phyloP scores from a whole-genome alignment of 2,888 invertebrate species.

The Brassicogethes aeneus region DNA sequence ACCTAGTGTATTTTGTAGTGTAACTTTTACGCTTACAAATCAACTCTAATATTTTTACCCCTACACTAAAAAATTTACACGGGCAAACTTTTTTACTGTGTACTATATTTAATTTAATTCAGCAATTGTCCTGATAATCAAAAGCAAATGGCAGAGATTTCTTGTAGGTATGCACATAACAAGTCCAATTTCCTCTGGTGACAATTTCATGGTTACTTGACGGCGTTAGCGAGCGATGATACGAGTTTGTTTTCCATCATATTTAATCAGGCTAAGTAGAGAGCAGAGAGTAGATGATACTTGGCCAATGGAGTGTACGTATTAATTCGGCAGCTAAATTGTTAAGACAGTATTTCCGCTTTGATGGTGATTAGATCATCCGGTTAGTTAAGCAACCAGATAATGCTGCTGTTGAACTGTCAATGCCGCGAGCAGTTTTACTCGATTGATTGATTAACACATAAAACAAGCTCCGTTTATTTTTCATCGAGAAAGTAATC shows the following conservation, averaged over 20 bases:
- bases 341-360: conserved; percentile 42
- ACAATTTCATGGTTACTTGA: not conserved
- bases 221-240: not conserved
- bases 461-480: too few species aligned
- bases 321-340: conserved; percentile 41
- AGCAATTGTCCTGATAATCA: too few species aligned
- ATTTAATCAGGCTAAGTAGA: not conserved
- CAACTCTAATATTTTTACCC: too few species aligned
- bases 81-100: too few species aligned
- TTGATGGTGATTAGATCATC: conserved; percentile 41
- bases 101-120: too few species aligned
- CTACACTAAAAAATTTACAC: too few species aligned
- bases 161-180: too few species aligned
- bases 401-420: conserved; percentile 26
- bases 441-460: conserved; percentile 44
- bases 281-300: too few species aligned
- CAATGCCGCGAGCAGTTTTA: not conserved
- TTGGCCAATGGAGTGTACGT: conserved; percentile 1
- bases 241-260: conserved; percentile 1
- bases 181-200: not conserved
- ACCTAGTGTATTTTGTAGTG: too few species aligned
- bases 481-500: too few species aligned
- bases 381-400: conserved; percentile 42
- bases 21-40: too few species aligned
- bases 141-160: too few species aligned